Evolutionary conservation across 2,888 invertebrate genomes (phyloP).

Genomic region (Heliconius charithonia): DNA sequence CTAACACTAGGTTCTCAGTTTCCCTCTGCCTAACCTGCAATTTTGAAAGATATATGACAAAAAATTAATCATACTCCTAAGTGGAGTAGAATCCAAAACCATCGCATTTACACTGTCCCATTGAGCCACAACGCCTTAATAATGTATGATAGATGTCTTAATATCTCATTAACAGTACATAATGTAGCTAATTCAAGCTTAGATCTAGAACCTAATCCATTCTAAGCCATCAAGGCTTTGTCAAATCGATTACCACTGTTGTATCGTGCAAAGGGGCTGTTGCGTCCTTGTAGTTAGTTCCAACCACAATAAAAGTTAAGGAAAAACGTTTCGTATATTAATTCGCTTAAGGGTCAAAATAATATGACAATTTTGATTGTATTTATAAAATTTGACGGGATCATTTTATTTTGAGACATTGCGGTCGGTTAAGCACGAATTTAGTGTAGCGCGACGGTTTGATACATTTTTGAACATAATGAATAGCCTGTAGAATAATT

Average conservation of each 20-base stretch:
- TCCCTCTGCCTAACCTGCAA: too few relatives aligned
- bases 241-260: slow-evolving; percentile 42
- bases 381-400: slow-evolving; percentile 51
- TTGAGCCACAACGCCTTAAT: background rate
- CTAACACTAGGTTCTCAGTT: too few relatives aligned
- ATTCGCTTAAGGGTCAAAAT: background rate
- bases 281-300: slow-evolving; percentile 26
- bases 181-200: background rate
- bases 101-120: background rate
- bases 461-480: slow-evolving; percentile 38
- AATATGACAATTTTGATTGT: slow-evolving; percentile 8
- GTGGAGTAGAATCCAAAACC: background rate
- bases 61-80: too few relatives aligned
- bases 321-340: slow-evolving; percentile 2
- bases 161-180: background rate
- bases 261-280: slow-evolving; percentile 30
- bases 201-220: slow-evolving; percentile 22
- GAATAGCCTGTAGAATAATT: slow-evolving; percentile 18
- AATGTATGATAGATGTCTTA: background rate
- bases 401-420: slow-evolving; percentile 60
- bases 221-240: slow-evolving; percentile 32
- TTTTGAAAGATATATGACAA: too few relatives aligned
- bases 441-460: slow-evolving; percentile 42
- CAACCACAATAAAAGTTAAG: background rate
- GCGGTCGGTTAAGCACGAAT: slow-evolving; percentile 53